A percentile compares a stretch with the other conserved stretches of the same genome.
These are phyloP conservation scores for Ectobius pallidus DNA, from an alignment of 2,888 invertebrate species.

Conservation along the genomic window DNA sequence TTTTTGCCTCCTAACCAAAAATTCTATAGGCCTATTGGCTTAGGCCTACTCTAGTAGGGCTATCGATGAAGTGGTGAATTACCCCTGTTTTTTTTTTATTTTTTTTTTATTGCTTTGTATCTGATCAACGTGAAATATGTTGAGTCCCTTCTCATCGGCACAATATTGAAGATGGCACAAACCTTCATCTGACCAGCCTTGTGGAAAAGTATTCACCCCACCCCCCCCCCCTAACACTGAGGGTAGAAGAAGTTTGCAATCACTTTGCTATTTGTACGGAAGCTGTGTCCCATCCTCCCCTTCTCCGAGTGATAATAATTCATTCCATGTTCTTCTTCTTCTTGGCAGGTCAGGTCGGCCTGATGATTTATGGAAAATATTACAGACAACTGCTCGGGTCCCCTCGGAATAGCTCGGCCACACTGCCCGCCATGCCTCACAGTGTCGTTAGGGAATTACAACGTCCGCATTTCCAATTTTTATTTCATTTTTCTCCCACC, in stretches of 20 bases:
- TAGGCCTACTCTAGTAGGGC: too few relatives aligned
- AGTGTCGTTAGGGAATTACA: constrained; percentile 51
- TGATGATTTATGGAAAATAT: constrained; percentile 61
- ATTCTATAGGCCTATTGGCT: too few relatives aligned
- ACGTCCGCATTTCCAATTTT: constrained; percentile 51
- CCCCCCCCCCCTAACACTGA: constrained; percentile 1
- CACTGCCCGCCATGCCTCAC: constrained; percentile 43
- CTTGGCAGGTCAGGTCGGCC: constrained; percentile 31
- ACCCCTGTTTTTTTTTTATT: too few relatives aligned
- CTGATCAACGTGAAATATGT: too few relatives aligned
- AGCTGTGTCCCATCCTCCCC: not conserved
- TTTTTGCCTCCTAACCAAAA: too few relatives aligned
- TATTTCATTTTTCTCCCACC: constrained; percentile 33
- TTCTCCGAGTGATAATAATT: constrained; percentile 40
- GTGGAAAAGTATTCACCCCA: not conserved
- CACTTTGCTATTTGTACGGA: constrained; percentile 42
- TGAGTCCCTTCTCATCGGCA: too few relatives aligned
- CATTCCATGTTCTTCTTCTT: constrained; percentile 29
- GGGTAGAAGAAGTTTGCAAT: constrained; percentile 31
- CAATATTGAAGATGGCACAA: not conserved
- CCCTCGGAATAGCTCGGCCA: not conserved
- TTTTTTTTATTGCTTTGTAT: too few relatives aligned
- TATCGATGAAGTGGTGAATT: too few relatives aligned
- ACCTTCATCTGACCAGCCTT: not conserved
- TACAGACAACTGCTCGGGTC: constrained; percentile 48